Evolutionary conservation across 2,113 vertebrate species (phyloP).

Genomic region (Corythaeola cristata): DNA sequence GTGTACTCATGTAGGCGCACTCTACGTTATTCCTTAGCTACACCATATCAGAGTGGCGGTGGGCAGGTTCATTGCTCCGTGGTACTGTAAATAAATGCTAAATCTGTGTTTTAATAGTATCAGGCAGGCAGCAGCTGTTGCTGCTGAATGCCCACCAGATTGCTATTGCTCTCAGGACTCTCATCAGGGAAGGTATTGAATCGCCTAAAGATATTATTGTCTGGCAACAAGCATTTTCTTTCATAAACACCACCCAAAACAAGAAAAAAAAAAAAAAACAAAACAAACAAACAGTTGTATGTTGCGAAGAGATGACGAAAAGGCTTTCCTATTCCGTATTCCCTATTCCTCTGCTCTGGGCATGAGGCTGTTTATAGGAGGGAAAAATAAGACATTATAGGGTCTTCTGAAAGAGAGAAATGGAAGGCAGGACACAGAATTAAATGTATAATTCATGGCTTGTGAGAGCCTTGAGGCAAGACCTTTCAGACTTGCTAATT

Average conservation of each 20-base stretch:
- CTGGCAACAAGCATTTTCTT: background rate
- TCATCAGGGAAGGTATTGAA: background rate
- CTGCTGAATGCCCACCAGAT: conserved; percentile 10
- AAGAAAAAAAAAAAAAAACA: background rate
- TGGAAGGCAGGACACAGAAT: background rate
- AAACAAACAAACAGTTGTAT: background rate
- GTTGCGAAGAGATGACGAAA: background rate
- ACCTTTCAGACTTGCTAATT: conserved; percentile 24
- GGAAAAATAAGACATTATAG: background rate
- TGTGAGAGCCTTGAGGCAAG: conserved; percentile 31
- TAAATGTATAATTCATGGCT: conserved; percentile 37
- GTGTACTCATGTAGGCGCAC: background rate
- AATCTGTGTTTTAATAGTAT: conserved; percentile 14
- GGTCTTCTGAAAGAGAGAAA: background rate
- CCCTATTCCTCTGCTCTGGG: background rate
- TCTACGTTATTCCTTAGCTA: background rate
- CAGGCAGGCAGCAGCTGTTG: conserved; percentile 25
- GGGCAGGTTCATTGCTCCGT: background rate
- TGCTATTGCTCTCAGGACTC: background rate
- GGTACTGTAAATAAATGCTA: background rate
- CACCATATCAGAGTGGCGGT: background rate
- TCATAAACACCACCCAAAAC: background rate
- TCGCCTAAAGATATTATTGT: background rate
- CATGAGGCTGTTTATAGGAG: background rate
- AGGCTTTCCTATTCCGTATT: background rate